Percentiles rank a stretch among this genome's conserved stretches.
Conservation (phyloP, 23 tunicate species). For the Clavelina lepadiformis region DNA sequence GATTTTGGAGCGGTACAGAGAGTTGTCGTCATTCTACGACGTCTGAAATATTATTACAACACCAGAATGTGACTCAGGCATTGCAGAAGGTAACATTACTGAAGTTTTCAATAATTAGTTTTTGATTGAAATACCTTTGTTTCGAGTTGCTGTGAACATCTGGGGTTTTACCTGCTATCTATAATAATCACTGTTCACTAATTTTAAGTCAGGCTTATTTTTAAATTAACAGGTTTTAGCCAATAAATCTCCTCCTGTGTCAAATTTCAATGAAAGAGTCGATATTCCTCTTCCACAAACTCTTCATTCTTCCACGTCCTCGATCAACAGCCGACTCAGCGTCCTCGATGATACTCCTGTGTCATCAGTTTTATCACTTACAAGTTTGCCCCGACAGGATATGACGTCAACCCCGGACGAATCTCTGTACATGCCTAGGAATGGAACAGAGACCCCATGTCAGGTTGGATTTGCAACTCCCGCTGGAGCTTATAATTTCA, state of each 20-base stretch:
- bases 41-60: conserved; percentile 67
- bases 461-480: conserved; percentile 44
- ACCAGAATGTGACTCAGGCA: conserved; percentile 38
- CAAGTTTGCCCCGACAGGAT: conserved; percentile 1
- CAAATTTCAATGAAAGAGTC: no score
- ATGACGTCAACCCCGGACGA: conserved; percentile 31
- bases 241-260: not conserved
- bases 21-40: conserved; percentile 78
- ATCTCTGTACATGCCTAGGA: conserved; percentile 9
- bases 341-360: conserved; percentile 44
- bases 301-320: conserved; percentile 62
- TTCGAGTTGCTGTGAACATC: no score
- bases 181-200: no score
- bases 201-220: no score
- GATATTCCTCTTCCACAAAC: no score
- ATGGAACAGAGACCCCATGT: conserved; percentile 37
- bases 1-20: conserved; percentile 97
- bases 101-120: not conserved
- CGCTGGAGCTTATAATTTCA: conserved; percentile 83
- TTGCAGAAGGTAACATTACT: conserved; percentile 39
- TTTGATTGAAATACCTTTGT: no score
- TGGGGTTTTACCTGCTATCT: no score
- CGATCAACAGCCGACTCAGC: conserved; percentile 84
- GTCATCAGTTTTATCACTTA: conserved; percentile 10
- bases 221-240: not conserved